Base-by-base conservation (phyloP, 2,888 invertebrate species). In the Lepeophtheirus nordmannii region DNA sequence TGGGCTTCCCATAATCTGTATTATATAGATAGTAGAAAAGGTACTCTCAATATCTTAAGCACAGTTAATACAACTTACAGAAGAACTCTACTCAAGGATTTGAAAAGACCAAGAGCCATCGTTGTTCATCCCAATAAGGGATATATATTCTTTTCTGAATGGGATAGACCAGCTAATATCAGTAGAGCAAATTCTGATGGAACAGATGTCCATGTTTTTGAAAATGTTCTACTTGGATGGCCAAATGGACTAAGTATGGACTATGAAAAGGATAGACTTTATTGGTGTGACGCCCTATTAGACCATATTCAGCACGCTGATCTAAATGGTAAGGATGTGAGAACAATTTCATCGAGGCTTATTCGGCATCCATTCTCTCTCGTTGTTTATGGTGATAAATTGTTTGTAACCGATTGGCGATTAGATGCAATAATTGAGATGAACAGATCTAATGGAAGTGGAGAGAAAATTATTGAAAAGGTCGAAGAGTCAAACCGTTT, bases 401-500 rank as follows among this genome's bases (percentile, higher is more conserved):
- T 97, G 82, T 98, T 93, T 75, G 92, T 94, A 60, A 93, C 96
- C 0, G 96, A 98, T 75, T 97, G 97, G 92, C 80, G 96, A 61
- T 76, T 94, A 60, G 94, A 96, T 74, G 92, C 94, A 0, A 93
- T 97, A 65, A 85, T 94, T 12, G 81, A 89, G 23, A 78, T 96
- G 69, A 85, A 92, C 73, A 96, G 96, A 75, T 78, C 86, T 58
- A 89, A 86, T 0, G 94, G 94, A 0, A 87, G 86, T 63, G 84
- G 86, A 71, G 91, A 92, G 73, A 85, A 87, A 70, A 85, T 89
- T 67, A 82, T 92, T 74, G 87, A 90, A 0, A 80, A 87, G 23
- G 91, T 92, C 72, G 90, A 90, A 1, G 89, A 89, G 71, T 89
- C 89, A 0, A 91, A 92, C 75, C 80, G 92, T 58, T 76, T 93